A percentile compares a stretch with the other conserved stretches of the same genome.
These are phyloP conservation scores for Oreotragus oreotragus DNA, from an alignment of 2,113 vertebrate genomes.

Conservation along the genomic window DNA sequence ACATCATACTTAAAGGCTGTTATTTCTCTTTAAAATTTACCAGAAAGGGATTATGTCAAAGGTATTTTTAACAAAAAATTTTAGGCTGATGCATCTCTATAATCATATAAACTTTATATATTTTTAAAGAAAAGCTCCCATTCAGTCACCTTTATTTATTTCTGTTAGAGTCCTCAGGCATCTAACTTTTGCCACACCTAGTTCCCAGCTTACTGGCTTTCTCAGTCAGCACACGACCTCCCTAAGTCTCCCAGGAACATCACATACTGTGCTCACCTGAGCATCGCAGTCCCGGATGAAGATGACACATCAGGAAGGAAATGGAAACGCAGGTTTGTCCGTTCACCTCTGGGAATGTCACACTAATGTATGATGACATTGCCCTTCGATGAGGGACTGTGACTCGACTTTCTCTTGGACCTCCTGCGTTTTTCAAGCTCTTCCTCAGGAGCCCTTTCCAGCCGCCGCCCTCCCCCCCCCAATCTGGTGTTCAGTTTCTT, in stretches of 20 bases:
- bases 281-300: neutral
- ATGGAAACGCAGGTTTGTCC: neutral
- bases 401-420: neutral
- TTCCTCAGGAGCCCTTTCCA: neutral
- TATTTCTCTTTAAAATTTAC: neutral
- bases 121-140: neutral
- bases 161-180: neutral
- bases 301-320: neutral
- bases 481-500: neutral
- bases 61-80: neutral
- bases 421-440: neutral
- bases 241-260: neutral
- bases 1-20: neutral
- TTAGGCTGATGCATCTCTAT: neutral
- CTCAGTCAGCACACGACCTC: neutral
- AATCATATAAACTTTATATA: neutral
- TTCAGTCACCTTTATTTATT: neutral
- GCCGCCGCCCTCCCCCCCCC: fast-evolving
- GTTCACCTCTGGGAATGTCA: constrained; percentile 7
- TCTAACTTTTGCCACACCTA: neutral
- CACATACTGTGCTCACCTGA: neutral
- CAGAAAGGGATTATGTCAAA: neutral
- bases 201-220: neutral
- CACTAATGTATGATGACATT: neutral
- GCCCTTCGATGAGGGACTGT: neutral